These are phyloP conservation scores for Chrysolina americana DNA, from an alignment of 2,888 invertebrate species.

Conservation along the genomic window DNA sequence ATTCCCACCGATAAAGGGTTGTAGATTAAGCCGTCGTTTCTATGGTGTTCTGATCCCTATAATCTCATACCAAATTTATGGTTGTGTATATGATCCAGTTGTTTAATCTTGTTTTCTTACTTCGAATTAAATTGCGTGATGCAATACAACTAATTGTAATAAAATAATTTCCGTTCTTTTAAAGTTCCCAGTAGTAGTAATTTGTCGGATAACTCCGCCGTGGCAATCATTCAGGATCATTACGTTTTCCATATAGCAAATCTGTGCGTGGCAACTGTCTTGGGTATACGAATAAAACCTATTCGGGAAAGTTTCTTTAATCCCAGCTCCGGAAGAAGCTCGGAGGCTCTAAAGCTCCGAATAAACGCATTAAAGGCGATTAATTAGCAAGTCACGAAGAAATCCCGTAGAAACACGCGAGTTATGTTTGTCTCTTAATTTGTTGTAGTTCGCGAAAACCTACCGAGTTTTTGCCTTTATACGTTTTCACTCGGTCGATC, in stretches of 20 bases:
- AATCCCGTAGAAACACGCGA: conserved; percentile 51
- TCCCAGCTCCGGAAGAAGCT: conserved; percentile 25
- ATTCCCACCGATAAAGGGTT: too few species aligned
- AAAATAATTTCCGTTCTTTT: conserved; percentile 19
- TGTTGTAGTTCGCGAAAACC: conserved; percentile 55
- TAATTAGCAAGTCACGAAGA: conserved; percentile 50
- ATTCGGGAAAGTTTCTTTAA: conserved; percentile 33
- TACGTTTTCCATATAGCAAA: conserved; percentile 22
- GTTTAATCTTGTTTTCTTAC: background rate
- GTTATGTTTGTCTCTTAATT: conserved; percentile 55
- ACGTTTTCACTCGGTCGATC: conserved; percentile 51
- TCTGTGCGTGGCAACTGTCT: conserved; percentile 22
- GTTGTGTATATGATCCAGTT: background rate
- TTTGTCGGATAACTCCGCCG: conserved; percentile 4
- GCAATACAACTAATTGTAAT: conserved; percentile 1
- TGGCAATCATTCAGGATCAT: conserved; percentile 20
- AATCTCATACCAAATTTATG: background rate
- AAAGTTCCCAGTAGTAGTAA: background rate
- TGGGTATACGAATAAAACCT: conserved; percentile 35
- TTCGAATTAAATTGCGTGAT: background rate
- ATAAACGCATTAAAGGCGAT: conserved; percentile 41
- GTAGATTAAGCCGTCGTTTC: background rate
- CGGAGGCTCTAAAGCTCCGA: conserved; percentile 30
- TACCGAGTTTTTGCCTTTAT: conserved; percentile 49
- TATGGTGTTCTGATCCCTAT: background rate